Conservation (phyloP, 2,888 invertebrate species). For the Drosophila algonquin region DNA sequence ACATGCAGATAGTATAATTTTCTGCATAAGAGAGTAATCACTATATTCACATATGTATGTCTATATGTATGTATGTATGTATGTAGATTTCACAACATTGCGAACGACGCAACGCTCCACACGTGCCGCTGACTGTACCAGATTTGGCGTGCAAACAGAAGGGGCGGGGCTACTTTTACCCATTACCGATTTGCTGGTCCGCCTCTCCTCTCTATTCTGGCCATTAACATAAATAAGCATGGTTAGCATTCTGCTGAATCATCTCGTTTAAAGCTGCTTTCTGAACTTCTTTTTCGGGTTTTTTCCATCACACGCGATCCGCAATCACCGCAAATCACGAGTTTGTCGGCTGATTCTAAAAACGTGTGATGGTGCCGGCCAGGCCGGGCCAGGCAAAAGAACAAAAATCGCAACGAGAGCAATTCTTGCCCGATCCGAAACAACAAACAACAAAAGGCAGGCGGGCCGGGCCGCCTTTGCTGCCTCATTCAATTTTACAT, state of each 20-base stretch:
- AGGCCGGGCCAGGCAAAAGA: conserved; percentile 12
- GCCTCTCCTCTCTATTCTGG: neutral
- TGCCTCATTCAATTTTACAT: conserved; percentile 28
- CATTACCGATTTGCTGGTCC: neutral
- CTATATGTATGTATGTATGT: neutral
- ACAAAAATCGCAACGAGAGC: conserved; percentile 17
- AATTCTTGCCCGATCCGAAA: conserved; percentile 12
- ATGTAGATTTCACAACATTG: neutral
- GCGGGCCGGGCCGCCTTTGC: neutral
- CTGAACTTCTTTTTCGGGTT: conserved; percentile 16
- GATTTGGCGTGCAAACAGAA: neutral
- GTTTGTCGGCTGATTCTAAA: conserved; percentile 55
- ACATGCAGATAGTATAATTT: neutral
- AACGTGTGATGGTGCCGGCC: conserved; percentile 36
- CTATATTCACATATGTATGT: neutral
- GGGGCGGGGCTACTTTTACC: neutral
- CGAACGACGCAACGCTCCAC: neutral
- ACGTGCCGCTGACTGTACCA: neutral
- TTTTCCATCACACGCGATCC: conserved; percentile 31
- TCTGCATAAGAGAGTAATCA: neutral
- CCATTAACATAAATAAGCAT: neutral
- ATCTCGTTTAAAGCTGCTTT: conserved; percentile 5
- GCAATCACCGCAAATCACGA: conserved; percentile 36
- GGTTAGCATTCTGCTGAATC: conserved; percentile 10
- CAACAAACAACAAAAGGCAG: conserved; percentile 17